Evolutionary conservation across 2,888 invertebrate genomes (phyloP).

Genomic region (Phyllotreta cruciferae): DNA sequence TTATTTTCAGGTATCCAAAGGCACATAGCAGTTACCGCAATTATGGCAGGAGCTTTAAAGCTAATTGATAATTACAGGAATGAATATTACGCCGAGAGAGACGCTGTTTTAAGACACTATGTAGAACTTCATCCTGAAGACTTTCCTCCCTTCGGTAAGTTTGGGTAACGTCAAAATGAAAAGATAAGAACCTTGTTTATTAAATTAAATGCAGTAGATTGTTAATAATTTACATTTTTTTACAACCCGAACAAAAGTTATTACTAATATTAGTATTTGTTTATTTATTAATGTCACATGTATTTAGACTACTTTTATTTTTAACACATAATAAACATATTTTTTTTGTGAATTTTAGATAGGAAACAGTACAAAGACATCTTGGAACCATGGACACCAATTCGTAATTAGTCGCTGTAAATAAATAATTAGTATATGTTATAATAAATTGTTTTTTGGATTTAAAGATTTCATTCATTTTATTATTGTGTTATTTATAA

Average conservation of each 20-base stretch:
- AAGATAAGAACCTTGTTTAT: no score
- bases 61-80: slow-evolving; percentile 62
- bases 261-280: no score
- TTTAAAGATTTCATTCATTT: background rate
- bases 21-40: slow-evolving; percentile 55
- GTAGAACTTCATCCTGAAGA: slow-evolving; percentile 79
- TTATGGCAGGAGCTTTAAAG: slow-evolving; percentile 58
- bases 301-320: no score
- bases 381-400: slow-evolving; percentile 70
- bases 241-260: no score
- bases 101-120: slow-evolving; percentile 76
- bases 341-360: slow-evolving; percentile 61
- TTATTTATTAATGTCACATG: no score
- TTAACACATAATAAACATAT: background rate
- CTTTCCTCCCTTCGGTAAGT: slow-evolving; percentile 68
- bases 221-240: no score
- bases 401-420: slow-evolving; percentile 60
- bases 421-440: background rate
- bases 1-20: slow-evolving; percentile 63
- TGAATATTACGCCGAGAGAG: slow-evolving; percentile 71
- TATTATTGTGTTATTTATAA: slow-evolving; percentile 5
- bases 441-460: background rate
- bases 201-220: no score
- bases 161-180: background rate
- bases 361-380: slow-evolving; percentile 68